These are phyloP conservation scores for Scatophagus argus DNA, from an alignment of 2,113 vertebrate species.

Conservation along the genomic window DNA sequence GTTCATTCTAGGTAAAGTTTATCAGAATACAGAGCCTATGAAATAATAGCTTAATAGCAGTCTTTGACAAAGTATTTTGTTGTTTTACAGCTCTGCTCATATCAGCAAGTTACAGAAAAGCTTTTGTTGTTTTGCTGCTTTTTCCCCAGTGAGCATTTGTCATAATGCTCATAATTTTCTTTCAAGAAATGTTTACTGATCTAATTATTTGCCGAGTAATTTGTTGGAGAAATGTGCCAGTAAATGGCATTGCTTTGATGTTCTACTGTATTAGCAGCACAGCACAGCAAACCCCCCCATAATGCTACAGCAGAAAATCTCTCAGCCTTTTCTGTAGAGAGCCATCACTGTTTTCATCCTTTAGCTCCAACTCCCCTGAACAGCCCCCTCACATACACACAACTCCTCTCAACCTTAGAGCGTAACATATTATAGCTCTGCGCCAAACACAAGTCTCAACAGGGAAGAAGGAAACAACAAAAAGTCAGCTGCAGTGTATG, in stretches of 20 bases:
- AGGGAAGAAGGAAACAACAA: constrained; percentile 19
- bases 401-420: constrained; percentile 11
- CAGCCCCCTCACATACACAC: background rate
- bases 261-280: constrained; percentile 21
- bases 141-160: constrained; percentile 19
- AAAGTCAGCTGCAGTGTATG: constrained; percentile 4
- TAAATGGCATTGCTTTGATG: constrained; percentile 35
- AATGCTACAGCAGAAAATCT: constrained; percentile 35
- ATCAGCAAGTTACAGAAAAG: constrained; percentile 28
- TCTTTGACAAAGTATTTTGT: constrained; percentile 33
- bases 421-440: constrained; percentile 24
- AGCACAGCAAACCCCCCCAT: too few species aligned
- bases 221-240: constrained; percentile 14
- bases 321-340: constrained; percentile 42
- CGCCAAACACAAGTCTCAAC: constrained; percentile 12
- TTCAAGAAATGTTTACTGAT: constrained; percentile 27
- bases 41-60: constrained; percentile 21
- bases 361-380: constrained; percentile 10
- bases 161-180: constrained; percentile 14
- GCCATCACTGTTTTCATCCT: constrained; percentile 45
- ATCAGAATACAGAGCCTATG: constrained; percentile 32
- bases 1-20: constrained; percentile 19
- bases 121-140: constrained; percentile 36
- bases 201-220: constrained; percentile 15
- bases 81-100: constrained; percentile 45